Base-by-base conservation (phyloP, 2,113 vertebrate species). In the Rissa tridactyla region DNA sequence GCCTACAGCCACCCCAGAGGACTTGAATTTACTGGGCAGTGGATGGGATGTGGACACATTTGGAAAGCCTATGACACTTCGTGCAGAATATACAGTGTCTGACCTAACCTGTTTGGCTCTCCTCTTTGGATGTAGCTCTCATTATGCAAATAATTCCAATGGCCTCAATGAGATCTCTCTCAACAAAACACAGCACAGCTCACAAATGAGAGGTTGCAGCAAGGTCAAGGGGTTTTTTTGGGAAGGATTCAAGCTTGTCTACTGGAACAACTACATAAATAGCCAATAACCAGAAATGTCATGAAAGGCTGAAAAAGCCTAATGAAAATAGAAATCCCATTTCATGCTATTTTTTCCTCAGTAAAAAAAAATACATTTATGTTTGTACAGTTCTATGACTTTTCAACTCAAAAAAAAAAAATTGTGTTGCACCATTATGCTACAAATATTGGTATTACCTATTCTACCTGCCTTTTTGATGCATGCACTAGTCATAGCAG, bases 231-330 rank as follows among this genome's bases (percentile, higher is more conserved):
- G 23, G 27, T 21, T n/a, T 65, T 19, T 21, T 17, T 73, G 54
- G 73, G 69, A 86, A 95, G 78, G 65, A 29, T 71, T 93, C 70
- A 78, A 78, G 57, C 91, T 94, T 90, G 57, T 47, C 52, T 70
- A 25, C 58, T 79, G 68, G 76, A 90, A 52, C 52, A 55, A 42
- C 19, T 26, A 44, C 3, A 42, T 42, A 71, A 86, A 88, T 1
- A 60, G 3, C 15, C 6, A 34, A 40, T 71, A 82, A 64, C 25
- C 15, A 82, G 36, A 79, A 92, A 70, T 51, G 29, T 5, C 5
- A 13, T 7, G 11, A 52, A 26, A 69, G 42, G 54, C 76, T 92
- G 55, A 75, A 94, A 96, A 92, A 68, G 3, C 7, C 17, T 65
- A 13, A 69, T 5, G 3, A 51, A 75, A 82, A 27, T 4, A 34